Conservation (phyloP, 2,888 invertebrate genomes). For the Leptarthrus brevirostris region DNA sequence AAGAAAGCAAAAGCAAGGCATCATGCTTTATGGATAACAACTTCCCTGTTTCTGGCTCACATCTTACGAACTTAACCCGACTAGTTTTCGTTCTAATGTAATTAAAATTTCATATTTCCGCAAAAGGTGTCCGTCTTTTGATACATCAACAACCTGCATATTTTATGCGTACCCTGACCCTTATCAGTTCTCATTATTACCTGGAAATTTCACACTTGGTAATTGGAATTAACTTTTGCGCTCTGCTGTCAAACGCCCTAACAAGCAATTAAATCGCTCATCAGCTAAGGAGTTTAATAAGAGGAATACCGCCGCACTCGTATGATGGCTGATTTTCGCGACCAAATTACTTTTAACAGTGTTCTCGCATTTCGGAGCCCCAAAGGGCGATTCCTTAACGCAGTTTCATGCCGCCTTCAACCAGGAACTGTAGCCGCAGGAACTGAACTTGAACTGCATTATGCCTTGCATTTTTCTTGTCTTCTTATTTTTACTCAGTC, state of each 20-base stretch:
- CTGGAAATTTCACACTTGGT: slow-evolving; percentile 7
- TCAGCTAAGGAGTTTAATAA: slow-evolving; percentile 31
- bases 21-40: slow-evolving; percentile 3
- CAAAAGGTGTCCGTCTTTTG: too few species aligned
- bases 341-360: slow-evolving; percentile 11
- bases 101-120: too few species aligned
- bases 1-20: background rate
- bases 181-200: background rate
- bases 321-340: background rate
- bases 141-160: too few species aligned
- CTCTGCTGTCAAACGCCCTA: slow-evolving; percentile 35
- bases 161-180: too few species aligned
- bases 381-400: slow-evolving; percentile 24
- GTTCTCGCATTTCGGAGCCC: background rate
- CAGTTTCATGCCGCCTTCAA: slow-evolving; percentile 19
- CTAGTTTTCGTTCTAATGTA: too few species aligned
- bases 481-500: too few species aligned
- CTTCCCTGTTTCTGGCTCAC: background rate
- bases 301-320: slow-evolving; percentile 4
- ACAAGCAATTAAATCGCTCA: slow-evolving; percentile 40
- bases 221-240: slow-evolving; percentile 27
- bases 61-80: too few species aligned
- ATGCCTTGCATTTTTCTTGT: too few species aligned
- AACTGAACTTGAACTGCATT: too few species aligned
- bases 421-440: slow-evolving; percentile 11